Conservation (phyloP, 2,113 vertebrate species). For the Solea senegalensis region DNA sequence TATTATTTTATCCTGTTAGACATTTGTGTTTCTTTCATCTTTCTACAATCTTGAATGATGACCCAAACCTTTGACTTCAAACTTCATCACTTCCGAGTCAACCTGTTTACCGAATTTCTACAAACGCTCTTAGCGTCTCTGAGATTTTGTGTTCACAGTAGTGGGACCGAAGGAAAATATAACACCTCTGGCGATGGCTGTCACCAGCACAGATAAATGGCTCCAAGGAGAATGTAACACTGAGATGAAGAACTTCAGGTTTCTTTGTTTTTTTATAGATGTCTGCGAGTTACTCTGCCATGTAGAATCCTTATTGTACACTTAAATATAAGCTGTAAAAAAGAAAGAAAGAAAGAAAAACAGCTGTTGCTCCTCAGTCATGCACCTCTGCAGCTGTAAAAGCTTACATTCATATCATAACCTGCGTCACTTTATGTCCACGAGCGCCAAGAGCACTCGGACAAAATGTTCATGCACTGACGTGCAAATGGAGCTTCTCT, state of each 20-base stretch:
- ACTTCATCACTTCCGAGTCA: background rate
- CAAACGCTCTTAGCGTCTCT: background rate
- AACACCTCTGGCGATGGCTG: background rate
- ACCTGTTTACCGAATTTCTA: too few species aligned
- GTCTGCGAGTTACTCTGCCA: conserved; percentile 3
- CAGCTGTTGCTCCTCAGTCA: conserved; percentile 38
- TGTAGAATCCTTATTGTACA: conserved; percentile 6
- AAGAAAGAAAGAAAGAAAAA: conserved; percentile 1
- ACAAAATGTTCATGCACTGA: conserved; percentile 67
- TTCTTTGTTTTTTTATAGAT: background rate
- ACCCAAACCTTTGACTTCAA: background rate
- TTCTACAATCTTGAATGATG: background rate
- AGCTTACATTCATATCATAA: conserved; percentile 53
- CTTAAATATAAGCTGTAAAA: conserved; percentile 4
- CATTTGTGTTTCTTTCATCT: background rate
- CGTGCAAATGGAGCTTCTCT: conserved; percentile 51
- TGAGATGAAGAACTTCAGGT: background rate
- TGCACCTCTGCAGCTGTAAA: conserved; percentile 52
- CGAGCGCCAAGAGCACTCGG: conserved; percentile 45
- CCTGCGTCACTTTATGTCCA: conserved; percentile 48
- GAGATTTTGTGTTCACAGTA: background rate
- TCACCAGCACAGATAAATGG: background rate
- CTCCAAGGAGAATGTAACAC: background rate
- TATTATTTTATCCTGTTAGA: background rate
- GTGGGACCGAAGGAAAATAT: background rate